Conservation (phyloP, 2,797 vertebrate species). For the Epinephelus malabaricus region DNA sequence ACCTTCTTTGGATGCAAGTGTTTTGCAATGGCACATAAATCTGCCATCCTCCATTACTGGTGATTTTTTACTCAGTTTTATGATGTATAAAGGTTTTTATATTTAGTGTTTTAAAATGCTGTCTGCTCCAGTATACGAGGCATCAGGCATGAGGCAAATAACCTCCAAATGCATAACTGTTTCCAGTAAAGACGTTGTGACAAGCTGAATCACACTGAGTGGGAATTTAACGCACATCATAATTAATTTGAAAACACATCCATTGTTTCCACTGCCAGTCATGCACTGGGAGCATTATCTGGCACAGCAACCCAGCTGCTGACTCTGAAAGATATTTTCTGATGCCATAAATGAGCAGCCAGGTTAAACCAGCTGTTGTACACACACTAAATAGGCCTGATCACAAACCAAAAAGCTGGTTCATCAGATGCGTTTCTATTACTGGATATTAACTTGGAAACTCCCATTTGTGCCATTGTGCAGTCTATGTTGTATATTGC, state of each 20-base stretch:
- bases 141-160: not conserved
- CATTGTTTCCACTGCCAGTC: conserved; percentile 22
- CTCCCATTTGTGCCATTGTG: too few relatives aligned
- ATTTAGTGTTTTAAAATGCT: not conserved
- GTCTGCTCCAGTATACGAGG: not conserved
- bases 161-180: not conserved
- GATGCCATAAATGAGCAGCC: conserved; percentile 8
- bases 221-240: conserved; percentile 21
- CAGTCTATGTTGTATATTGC: not conserved
- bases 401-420: conserved; percentile 7
- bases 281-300: conserved; percentile 9
- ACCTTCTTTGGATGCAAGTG: not conserved
- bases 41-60: not conserved
- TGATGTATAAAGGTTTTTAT: not conserved
- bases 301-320: conserved; percentile 14
- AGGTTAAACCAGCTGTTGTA: conserved; percentile 18
- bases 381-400: conserved; percentile 17
- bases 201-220: conserved; percentile 14
- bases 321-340: conserved; percentile 20
- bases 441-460: not conserved
- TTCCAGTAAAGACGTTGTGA: conserved; percentile 27
- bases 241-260: conserved; percentile 38
- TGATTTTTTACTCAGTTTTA: not conserved
- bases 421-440: not conserved
- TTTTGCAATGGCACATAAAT: not conserved